phyloP scores from a whole-genome alignment of 1,140 invertebrate genomes.

The Olivierus martensii region DNA sequence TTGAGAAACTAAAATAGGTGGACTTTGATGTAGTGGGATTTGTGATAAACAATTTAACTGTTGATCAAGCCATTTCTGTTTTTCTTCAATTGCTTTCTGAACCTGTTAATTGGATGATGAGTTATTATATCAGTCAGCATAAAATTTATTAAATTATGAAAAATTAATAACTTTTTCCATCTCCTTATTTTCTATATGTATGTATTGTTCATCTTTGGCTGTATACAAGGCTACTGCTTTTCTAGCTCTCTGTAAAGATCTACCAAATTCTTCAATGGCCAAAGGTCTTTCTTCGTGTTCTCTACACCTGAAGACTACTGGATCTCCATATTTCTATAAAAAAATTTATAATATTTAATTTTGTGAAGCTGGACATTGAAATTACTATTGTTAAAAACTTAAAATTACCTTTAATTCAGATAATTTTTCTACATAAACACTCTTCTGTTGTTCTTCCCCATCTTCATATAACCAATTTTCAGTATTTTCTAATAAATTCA shows the following conservation, averaged over 20 bases:
- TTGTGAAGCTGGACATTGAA: too few species aligned
- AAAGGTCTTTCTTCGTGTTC: conserved; percentile 61
- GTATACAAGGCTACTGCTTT: conserved; percentile 53
- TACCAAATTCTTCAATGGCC: conserved; percentile 59
- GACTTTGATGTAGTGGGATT: conserved; percentile 40
- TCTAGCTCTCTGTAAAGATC: conserved; percentile 51
- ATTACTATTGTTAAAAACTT: too few species aligned
- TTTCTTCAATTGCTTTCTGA: conserved; percentile 35
- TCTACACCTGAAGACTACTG: conserved; percentile 58
- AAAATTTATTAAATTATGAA: not conserved
- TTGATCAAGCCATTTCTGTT: conserved; percentile 54
- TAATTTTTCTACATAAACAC: conserved; percentile 56
- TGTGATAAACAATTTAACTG: conserved; percentile 44
- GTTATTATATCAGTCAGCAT: too few species aligned
- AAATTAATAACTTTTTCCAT: conserved; percentile 44
- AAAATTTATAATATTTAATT: too few species aligned
- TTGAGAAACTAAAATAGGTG: conserved; percentile 56
- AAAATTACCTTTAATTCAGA: conserved; percentile 42
- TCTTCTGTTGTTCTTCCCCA: conserved; percentile 75
- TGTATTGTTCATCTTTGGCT: conserved; percentile 60
- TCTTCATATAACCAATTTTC: conserved; percentile 88
- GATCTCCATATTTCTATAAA: conserved; percentile 47
- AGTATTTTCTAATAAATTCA: conserved; percentile 56
- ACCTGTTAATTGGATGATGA: conserved; percentile 28
- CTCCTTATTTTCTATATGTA: conserved; percentile 65